These are phyloP conservation scores for Pseudomyrmex pallidus DNA, from an alignment of 1,140 invertebrate species.

Conservation along the genomic window DNA sequence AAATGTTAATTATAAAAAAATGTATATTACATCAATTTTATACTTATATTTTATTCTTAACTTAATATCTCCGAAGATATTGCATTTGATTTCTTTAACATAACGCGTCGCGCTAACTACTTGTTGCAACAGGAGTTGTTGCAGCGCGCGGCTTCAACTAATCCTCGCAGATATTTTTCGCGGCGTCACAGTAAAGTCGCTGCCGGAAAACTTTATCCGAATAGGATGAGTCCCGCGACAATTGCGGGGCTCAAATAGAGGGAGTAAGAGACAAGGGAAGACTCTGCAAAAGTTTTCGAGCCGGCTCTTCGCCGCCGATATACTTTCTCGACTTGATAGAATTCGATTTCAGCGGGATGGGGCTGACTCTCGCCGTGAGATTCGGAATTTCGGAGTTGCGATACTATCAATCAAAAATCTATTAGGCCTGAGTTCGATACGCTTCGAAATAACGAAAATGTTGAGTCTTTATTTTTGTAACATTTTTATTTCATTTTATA, in stretches of 20 bases:
- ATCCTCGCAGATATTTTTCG: slow-evolving; percentile 49
- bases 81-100: not conserved
- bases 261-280: slow-evolving; percentile 47
- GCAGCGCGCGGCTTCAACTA: slow-evolving; percentile 17
- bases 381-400: slow-evolving; percentile 31
- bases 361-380: not conserved
- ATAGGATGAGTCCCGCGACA: slow-evolving; percentile 39
- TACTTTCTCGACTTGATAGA: slow-evolving; percentile 66
- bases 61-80: slow-evolving; percentile 26
- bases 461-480: not conserved
- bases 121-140: slow-evolving; percentile 47
- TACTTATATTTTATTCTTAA: not conserved
- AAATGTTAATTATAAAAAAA: no score
- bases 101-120: slow-evolving; percentile 38
- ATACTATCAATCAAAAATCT: slow-evolving; percentile 66
- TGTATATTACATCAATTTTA: no score
- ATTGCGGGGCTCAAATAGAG: slow-evolving; percentile 34
- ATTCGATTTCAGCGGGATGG: slow-evolving; percentile 65
- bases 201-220: slow-evolving; percentile 40
- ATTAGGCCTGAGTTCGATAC: slow-evolving; percentile 32
- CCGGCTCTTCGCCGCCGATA: slow-evolving; percentile 53
- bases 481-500: slow-evolving; percentile 13
- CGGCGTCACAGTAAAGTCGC: slow-evolving; percentile 23
- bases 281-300: slow-evolving; percentile 59
- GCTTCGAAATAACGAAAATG: not conserved